These are phyloP conservation scores for Otolemur crassicaudatus DNA, from an alignment of 2,797 vertebrate genomes.

Conservation along the genomic window DNA sequence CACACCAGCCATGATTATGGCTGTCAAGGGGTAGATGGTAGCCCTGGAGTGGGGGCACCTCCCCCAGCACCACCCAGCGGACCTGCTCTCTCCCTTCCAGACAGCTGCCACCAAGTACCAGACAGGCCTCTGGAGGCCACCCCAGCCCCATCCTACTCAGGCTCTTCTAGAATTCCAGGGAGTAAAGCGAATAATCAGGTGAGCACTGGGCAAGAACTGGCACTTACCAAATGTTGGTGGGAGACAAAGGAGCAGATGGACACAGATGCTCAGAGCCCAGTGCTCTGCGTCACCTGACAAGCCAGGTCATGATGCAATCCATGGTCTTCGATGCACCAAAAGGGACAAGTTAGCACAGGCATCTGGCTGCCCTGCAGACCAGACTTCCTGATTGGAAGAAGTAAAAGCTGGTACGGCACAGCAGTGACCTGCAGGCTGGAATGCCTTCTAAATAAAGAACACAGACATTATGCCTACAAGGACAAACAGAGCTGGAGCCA, in stretches of 20 bases:
- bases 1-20: background rate
- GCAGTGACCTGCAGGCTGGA: background rate
- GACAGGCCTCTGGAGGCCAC: background rate
- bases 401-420: background rate
- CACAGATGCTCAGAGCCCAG: background rate
- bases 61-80: background rate
- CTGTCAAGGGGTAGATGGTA: background rate
- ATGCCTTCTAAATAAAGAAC: slow-evolving; percentile 18
- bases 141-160: background rate
- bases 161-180: background rate
- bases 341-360: background rate
- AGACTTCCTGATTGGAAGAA: background rate
- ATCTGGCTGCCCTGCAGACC: background rate
- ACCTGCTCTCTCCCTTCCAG: background rate
- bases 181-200: slow-evolving; percentile 16
- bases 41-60: background rate
- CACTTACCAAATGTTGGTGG: background rate
- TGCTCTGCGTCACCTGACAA: background rate
- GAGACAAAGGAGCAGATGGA: background rate
- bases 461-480: background rate
- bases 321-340: background rate
- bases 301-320: background rate
- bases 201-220: background rate
- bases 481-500: slow-evolving; percentile 5
- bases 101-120: background rate